phyloP scores from a whole-genome alignment of 2,797 vertebrate species.

The Salmo trutta region DNA sequence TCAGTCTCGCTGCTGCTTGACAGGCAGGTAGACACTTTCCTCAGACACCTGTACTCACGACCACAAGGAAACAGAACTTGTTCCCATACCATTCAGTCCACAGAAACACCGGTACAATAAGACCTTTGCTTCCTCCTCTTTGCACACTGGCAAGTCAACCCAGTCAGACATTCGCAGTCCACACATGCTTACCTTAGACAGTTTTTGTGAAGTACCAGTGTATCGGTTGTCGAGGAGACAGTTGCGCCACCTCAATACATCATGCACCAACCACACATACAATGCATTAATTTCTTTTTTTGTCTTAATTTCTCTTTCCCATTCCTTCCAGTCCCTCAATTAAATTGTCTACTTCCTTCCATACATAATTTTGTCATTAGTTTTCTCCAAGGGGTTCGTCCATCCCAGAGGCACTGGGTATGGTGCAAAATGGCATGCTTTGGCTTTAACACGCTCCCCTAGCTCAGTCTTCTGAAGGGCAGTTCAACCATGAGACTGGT shows the following conservation, averaged over 20 bases:
- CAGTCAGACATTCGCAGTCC: conserved; percentile 93
- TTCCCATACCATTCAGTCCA: conserved; percentile 85
- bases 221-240: conserved; percentile 82
- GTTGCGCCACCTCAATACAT: conserved; percentile 80
- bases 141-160: conserved; percentile 79
- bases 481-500: conserved; percentile 90
- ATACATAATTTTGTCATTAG: conserved; percentile 79
- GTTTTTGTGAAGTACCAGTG: conserved; percentile 80
- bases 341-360: conserved; percentile 60
- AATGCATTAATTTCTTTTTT: conserved; percentile 63
- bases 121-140: conserved; percentile 12
- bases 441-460: conserved; percentile 95
- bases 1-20: conserved; percentile 81
- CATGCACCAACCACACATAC: conserved; percentile 84
- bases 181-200: conserved; percentile 89
- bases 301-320: conserved; percentile 64
- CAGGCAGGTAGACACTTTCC: conserved; percentile 82
- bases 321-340: conserved; percentile 53
- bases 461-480: conserved; percentile 77
- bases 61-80: conserved; percentile 71
- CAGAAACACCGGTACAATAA: conserved; percentile 77
- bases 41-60: conserved; percentile 78
- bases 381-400: conserved; percentile 82
- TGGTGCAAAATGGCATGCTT: conserved; percentile 99
- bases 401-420: conserved; percentile 92